phyloP scores from a whole-genome alignment of 2,888 invertebrate genomes.

The Pharmacophagus antenor region DNA sequence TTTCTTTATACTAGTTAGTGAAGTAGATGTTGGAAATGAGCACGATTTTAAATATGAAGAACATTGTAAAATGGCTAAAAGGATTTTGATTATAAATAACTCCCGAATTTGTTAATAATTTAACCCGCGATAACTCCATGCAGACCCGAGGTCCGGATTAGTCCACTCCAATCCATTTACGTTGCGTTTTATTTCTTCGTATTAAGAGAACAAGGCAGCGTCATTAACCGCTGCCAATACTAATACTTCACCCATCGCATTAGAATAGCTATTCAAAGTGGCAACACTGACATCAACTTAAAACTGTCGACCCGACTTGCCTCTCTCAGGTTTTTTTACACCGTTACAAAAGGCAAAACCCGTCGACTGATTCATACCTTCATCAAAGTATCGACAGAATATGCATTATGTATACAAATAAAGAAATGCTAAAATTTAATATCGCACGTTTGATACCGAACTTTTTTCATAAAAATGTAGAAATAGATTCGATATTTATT shows the following conservation, averaged over 20 bases:
- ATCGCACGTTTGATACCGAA: background rate
- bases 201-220: slow-evolving; percentile 18
- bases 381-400: slow-evolving; percentile 24
- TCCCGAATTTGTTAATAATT: slow-evolving; percentile 25
- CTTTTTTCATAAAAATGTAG: background rate
- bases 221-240: slow-evolving; percentile 27
- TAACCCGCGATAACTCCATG: slow-evolving; percentile 14
- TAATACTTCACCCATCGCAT: slow-evolving; percentile 28
- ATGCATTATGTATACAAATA: background rate
- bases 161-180: slow-evolving; percentile 15
- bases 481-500: background rate
- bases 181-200: slow-evolving; percentile 2
- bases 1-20: too few species aligned
- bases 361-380: slow-evolving; percentile 28
- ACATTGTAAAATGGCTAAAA: background rate
- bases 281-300: slow-evolving; percentile 15
- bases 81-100: slow-evolving; percentile 9
- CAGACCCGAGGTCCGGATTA: slow-evolving; percentile 12
- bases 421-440: background rate
- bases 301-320: slow-evolving; percentile 20
- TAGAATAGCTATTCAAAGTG: slow-evolving; percentile 23
- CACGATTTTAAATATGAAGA: background rate
- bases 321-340: slow-evolving; percentile 26
- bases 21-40: background rate
- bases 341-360: slow-evolving; percentile 30